Percentiles rank a stretch among this genome's conserved stretches.
Evolutionary conservation across 2,113 vertebrate species (phyloP).

Genomic region (Anoplopoma fimbria): DNA sequence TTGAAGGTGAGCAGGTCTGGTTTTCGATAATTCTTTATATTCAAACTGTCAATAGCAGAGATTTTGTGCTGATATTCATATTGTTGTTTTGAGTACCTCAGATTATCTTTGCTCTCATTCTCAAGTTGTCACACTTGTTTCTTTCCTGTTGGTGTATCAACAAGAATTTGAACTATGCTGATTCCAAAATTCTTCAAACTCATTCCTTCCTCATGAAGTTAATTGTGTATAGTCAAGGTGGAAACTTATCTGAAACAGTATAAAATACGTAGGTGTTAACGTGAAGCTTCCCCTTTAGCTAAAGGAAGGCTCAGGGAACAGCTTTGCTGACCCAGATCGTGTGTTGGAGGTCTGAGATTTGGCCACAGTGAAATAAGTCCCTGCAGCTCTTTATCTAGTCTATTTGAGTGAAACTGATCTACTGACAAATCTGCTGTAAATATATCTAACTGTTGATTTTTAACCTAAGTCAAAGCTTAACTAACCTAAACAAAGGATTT

Average conservation of each 20-base stretch:
- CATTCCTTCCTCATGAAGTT: neutral
- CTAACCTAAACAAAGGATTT: neutral
- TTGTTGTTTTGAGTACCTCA: neutral
- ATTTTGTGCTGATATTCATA: neutral
- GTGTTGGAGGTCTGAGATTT: conserved; percentile 6
- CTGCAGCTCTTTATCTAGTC: neutral
- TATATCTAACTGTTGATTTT: neutral
- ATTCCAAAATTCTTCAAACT: neutral
- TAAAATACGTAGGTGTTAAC: neutral
- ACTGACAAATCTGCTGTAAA: neutral
- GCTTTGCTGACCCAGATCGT: neutral
- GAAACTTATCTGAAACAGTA: neutral
- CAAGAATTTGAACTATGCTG: no score
- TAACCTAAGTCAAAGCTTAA: neutral
- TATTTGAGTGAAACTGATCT: neutral
- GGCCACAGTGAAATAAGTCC: neutral
- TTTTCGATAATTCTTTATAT: neutral
- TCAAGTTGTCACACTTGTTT: neutral
- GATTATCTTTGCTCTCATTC: neutral
- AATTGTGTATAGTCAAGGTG: neutral
- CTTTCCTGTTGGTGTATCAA: neutral
- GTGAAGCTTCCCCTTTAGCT: neutral
- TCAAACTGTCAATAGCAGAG: neutral
- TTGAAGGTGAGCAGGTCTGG: no score
- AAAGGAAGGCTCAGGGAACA: neutral